A percentile compares a stretch with the other conserved stretches of the same genome.
These are phyloP conservation scores for Pemphredon lugubris DNA, from an alignment of 2,888 invertebrate genomes.

Conservation along the genomic window DNA sequence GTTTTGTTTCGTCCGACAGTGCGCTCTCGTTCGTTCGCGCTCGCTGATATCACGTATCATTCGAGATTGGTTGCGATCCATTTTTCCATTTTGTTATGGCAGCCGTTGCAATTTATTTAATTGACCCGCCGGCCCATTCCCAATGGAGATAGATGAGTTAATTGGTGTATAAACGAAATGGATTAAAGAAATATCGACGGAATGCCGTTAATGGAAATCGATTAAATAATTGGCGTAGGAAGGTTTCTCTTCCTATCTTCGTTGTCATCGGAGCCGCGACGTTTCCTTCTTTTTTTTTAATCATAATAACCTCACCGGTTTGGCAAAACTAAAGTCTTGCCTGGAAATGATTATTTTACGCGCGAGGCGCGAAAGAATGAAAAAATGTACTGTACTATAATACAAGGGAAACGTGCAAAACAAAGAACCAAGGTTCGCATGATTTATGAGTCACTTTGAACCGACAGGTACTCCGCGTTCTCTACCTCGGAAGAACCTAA, in stretches of 20 bases:
- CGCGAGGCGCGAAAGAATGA: too few relatives aligned
- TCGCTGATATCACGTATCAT: slow-evolving; percentile 23
- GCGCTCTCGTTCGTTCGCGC: slow-evolving; percentile 22
- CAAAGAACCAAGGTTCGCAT: too few relatives aligned
- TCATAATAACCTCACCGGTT: too few relatives aligned
- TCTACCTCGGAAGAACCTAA: too few relatives aligned
- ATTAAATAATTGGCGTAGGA: slow-evolving; percentile 30
- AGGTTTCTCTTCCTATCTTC: neutral
- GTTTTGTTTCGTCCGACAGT: neutral
- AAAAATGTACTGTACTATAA: too few relatives aligned
- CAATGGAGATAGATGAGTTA: slow-evolving; percentile 31
- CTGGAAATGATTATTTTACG: too few relatives aligned
- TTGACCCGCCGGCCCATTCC: slow-evolving; percentile 30
- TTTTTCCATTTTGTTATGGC: slow-evolving; percentile 44
- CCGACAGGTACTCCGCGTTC: too few relatives aligned
- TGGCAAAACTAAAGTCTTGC: too few relatives aligned
- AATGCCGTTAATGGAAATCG: slow-evolving; percentile 28
- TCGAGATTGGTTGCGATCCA: slow-evolving; percentile 24
- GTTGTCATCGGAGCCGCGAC: too few relatives aligned
- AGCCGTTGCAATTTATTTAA: slow-evolving; percentile 45
- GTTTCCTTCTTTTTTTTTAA: too few relatives aligned
- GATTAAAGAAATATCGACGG: slow-evolving; percentile 43
- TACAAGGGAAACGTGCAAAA: too few relatives aligned
- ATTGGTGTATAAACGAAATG: slow-evolving; percentile 39
- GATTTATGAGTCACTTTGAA: too few relatives aligned